Base-by-base conservation (phyloP, 2,113 vertebrate genomes). In the Archilochus colubris region DNA sequence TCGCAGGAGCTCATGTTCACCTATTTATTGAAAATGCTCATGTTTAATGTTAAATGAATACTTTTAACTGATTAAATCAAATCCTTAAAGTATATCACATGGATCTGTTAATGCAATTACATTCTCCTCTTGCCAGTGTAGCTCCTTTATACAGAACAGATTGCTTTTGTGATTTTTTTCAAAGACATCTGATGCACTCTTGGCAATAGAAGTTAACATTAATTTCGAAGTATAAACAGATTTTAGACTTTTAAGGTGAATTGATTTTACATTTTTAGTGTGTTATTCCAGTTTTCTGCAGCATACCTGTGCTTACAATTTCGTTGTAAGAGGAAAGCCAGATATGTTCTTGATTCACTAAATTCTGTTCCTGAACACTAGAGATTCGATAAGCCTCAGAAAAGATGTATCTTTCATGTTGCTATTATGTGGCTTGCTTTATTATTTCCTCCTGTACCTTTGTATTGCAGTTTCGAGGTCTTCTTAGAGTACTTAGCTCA, bases 401-500 rank as follows among this genome's bases (percentile, higher is more conserved):
- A 64, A 61, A 50, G 51, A 77, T 66, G 15, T 51, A 50, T 77
- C 24, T 88, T 22, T 46, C 28, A 7, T 27, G 59, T 63, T 54
- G 33, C 76, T 86, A 21, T 46, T n/a, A 43, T 1, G 1, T 55
- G 24, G 8, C 48, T 77, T 74, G 7, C 22, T 66, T 88, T 88
- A 51, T 46, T 77, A 7, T 24, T 91, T 28, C 44, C 14, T 81
- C 77, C 27, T 85, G 64, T 83, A 63, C 14, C 38, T 73, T 44
- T 92, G 10, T 25, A 3, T 23, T 43, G 55, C 36, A 69, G 22
- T 23, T 76, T 30, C 10, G 66, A 58, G 28, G 7, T 80, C 12
- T 64, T 46, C 18, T 48, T 58, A 48, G 54, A 57, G 27, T 14
- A 25, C 1, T 0, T 9, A 25, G 18, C 14, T 67, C 1, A 1